Evolutionary conservation across 2,113 vertebrate genomes (phyloP), one percentile per base, ranked within the genome.

Genomic region (Spilogale gracilis): DNA sequence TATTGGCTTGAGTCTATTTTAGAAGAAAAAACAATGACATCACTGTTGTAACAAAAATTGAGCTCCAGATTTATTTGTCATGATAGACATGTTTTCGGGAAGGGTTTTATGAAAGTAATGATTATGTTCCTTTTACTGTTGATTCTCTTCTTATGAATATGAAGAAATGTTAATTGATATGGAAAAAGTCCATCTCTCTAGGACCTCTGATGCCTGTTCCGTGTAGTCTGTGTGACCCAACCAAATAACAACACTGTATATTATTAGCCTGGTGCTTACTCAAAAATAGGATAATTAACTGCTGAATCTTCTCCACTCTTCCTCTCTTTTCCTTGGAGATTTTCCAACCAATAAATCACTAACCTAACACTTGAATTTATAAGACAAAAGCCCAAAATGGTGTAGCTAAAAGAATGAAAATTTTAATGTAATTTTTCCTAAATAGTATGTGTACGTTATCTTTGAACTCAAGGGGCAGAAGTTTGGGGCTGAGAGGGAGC

Each of bases 291-390:
- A 82, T 89, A 48, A 96, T 93, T 97, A 96, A 91, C 60, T 18
- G 32, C 69, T 50, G 63, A 65, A 32, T 80, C 61, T 38, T 79
- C 45, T 20, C 25, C 2, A 0, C 45, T 78, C 69, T 86, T 48
- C 45, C 20, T 23, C 27, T 73, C 56, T 79, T 85, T 84, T 58
- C 79, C 87, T 95, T 45, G 27, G 61, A 88, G 45, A 78, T 80
- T 88, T 96, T 67, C 74, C 80, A 27, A 71, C 52, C 43, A 87
- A 91, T 76, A 60, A 96, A 96, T 92, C 67, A 95, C 88, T 95
- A 69, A 83, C 13, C 61, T 76, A 92, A 94, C 69, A 45, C 27
- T 50, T 83, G 48, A 76, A 43, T 61, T 92, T 45, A 27, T 67
- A 95, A 87, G 50, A 80, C 52, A 30, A 87, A 90, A 89, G n/a